Conservation (phyloP, 2,113 vertebrate species). For the Cololabis saira region DNA sequence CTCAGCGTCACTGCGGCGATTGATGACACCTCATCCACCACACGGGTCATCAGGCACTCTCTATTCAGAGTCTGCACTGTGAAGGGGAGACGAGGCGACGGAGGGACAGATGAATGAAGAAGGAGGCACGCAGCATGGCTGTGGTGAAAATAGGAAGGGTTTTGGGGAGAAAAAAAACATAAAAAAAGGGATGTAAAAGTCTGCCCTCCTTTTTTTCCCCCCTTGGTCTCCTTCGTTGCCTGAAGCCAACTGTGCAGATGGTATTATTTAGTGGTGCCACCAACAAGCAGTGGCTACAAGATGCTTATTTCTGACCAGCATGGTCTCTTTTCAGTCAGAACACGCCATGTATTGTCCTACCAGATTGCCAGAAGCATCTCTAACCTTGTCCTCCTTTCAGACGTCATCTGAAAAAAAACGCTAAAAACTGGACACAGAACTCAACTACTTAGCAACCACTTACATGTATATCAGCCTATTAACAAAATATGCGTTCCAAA, state of each 20-base stretch:
- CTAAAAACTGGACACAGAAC: too few species aligned
- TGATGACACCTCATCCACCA: constrained; percentile 82
- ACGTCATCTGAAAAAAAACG: too few species aligned
- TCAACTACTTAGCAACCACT: not conserved
- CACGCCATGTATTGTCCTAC: too few species aligned
- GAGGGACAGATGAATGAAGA: constrained; percentile 12
- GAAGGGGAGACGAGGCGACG: constrained; percentile 38
- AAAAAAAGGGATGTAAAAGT: constrained; percentile 13
- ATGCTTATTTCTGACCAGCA: too few species aligned
- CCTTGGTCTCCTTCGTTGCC: constrained; percentile 29
- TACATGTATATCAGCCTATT: constrained; percentile 21
- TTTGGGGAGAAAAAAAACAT: constrained; percentile 1
- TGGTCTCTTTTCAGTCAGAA: too few species aligned
- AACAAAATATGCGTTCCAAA: constrained; percentile 43
- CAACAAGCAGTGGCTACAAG: not conserved
- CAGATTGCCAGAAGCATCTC: too few species aligned
- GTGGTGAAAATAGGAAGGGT: not conserved
- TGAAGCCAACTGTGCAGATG: constrained; percentile 41
- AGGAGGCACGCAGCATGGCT: not conserved
- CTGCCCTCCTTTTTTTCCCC: constrained; percentile 28
- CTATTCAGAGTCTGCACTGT: constrained; percentile 87
- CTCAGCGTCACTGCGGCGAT: constrained; percentile 81
- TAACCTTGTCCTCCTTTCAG: too few species aligned
- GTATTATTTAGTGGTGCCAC: constrained; percentile 70
- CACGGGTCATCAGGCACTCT: constrained; percentile 86